A percentile compares a stretch with the other conserved stretches of the same genome.
These are phyloP conservation scores for Drosophila mettleri DNA, from an alignment of 2,888 invertebrate genomes.

Conservation along the genomic window DNA sequence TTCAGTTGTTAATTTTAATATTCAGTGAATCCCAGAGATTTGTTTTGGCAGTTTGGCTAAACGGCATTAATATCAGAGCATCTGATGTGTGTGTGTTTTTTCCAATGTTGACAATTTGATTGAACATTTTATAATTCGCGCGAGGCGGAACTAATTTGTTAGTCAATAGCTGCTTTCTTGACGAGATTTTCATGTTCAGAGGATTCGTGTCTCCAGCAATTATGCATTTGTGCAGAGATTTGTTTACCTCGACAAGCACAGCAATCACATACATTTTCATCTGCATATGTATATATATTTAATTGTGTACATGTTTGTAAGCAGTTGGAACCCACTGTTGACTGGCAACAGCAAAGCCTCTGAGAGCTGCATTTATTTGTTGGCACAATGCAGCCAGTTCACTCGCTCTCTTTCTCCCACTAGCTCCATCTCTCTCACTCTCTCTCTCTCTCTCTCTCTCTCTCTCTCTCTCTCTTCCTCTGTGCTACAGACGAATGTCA, in stretches of 20 bases:
- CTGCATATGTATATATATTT: not conserved
- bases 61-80: no score
- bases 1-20: no score
- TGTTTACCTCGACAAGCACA: not conserved
- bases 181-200: conserved; percentile 7
- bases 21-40: no score
- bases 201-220: conserved; percentile 25
- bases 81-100: no score
- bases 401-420: conserved; percentile 14
- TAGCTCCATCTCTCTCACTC: conserved; percentile 3
- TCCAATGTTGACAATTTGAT: no score
- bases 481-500: conserved; percentile 44
- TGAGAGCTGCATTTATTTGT: conserved; percentile 39
- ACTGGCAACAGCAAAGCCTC: conserved; percentile 12
- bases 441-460: not conserved
- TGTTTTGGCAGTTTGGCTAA: no score
- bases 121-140: not conserved
- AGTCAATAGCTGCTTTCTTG: not conserved
- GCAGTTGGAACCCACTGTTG: conserved; percentile 25
- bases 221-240: conserved; percentile 8
- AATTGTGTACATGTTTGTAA: conserved; percentile 15
- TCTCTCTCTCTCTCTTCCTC: not conserved
- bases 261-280: not conserved
- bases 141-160: conserved; percentile 1
- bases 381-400: conserved; percentile 25